Percentiles rank a stretch among this genome's conserved stretches.
Evolutionary conservation across 1,140 invertebrate genomes (phyloP).

Genomic region (Caenorhabditis tropicalis): DNA sequence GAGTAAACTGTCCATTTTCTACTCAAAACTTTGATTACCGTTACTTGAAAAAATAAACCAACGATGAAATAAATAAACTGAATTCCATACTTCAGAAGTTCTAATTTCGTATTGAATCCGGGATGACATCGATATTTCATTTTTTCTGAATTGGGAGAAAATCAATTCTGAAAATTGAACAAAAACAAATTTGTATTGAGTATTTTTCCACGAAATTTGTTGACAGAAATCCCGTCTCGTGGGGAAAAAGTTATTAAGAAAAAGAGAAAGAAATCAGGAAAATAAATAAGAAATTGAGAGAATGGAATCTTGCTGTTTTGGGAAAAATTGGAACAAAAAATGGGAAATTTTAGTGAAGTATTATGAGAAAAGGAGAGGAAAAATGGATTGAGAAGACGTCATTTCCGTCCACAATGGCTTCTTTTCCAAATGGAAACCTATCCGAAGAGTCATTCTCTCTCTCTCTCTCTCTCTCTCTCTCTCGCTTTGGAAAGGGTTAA

Average conservation of each 20-base stretch:
- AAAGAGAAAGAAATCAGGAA: background rate
- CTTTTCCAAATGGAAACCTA: background rate
- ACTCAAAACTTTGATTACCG: background rate
- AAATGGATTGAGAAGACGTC: background rate
- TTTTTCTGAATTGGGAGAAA: background rate
- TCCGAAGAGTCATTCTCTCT: background rate
- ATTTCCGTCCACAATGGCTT: conserved; percentile 19
- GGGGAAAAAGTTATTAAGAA: background rate
- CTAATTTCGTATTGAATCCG: background rate
- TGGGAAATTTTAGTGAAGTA: too few relatives aligned
- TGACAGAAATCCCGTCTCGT: background rate
- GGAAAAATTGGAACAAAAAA: too few relatives aligned
- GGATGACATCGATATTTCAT: background rate
- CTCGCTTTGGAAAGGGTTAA: background rate
- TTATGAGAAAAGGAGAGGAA: background rate
- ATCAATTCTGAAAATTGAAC: background rate
- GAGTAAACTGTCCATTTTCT: background rate
- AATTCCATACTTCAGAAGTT: conserved; percentile 13
- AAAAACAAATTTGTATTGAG: background rate
- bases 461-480: too few relatives aligned
- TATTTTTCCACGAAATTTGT: background rate
- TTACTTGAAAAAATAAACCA: background rate
- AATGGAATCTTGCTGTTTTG: too few relatives aligned
- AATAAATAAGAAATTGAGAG: background rate
- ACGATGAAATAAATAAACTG: background rate